These are phyloP conservation scores for Leptinotarsa texana DNA, from an alignment of 1,140 invertebrate species.

Conservation along the genomic window DNA sequence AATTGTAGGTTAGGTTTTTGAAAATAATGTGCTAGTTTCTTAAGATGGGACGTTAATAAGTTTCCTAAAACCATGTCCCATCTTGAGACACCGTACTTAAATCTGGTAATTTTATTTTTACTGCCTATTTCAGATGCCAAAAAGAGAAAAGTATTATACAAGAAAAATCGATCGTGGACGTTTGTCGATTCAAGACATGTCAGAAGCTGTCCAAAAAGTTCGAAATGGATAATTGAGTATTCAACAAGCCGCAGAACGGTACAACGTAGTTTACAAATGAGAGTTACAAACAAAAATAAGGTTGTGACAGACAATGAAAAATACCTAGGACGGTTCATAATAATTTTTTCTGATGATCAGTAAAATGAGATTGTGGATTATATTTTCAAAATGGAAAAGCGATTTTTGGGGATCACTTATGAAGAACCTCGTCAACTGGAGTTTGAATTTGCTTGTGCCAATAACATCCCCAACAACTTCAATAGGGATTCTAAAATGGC, in stretches of 20 bases:
- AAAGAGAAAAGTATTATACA: not conserved
- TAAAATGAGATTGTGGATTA: too few species aligned
- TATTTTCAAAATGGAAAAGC: not conserved
- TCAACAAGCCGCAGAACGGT: slow-evolving; percentile 3
- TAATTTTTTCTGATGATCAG: too few species aligned
- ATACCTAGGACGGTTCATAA: too few species aligned
- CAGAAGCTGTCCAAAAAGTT: slow-evolving; percentile 1
- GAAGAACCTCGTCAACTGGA: not conserved
- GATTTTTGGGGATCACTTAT: slow-evolving; percentile 10
- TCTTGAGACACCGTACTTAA: not conserved
- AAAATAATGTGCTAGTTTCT: too few species aligned
- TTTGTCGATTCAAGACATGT: not conserved
- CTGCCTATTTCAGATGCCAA: not conserved
- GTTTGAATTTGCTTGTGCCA: not conserved
- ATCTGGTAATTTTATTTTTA: not conserved
- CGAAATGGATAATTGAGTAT: not conserved
- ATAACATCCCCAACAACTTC: not conserved
- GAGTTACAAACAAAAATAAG: too few species aligned
- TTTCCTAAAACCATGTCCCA: not conserved
- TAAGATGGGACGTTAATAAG: slow-evolving; percentile 4
- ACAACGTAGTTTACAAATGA: too few species aligned
- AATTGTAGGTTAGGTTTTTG: too few species aligned
- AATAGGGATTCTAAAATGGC: slow-evolving; percentile 6
- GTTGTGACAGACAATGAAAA: too few species aligned
- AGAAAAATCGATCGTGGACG: slow-evolving; percentile 10